Base-by-base conservation (phyloP, 1,140 invertebrate species). In the Oppia nitens region DNA sequence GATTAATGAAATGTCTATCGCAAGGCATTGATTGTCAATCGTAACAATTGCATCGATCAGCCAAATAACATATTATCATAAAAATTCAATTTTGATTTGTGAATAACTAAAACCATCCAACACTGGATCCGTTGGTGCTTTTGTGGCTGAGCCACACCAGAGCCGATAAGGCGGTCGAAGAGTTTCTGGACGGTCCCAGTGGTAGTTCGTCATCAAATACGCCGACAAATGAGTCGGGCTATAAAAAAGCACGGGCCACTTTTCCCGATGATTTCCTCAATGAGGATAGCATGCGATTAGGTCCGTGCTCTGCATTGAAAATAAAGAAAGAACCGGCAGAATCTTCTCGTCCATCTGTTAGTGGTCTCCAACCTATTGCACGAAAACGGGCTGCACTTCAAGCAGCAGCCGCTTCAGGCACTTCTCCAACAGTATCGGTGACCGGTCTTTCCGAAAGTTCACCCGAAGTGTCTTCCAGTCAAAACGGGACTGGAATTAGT, bases 401-500 rank as follows among this genome's bases (percentile, higher is more conserved):
- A 40, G 57, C 57, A 20, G 21, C 52, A 23, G 17, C 17, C 4
- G 17, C 20, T 12, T 20, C 26, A 23, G 40, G 28, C 25, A 57
- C 55, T 47, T 54, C 49, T 11, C 53, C 55, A 25, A 63, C 54
- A 47, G 29, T 56, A 17, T 45, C 47, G 26, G 55, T 32, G 26
- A 77, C 80, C 73, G 74, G 78, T 54, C 81, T 83, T 69, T 57
- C 56, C 1, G 82, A 83, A 68, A 79, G 79, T 68, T 83, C 79
- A 51, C 79, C 81, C 47, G 82, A 84, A 71, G 83, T 84, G 65
- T 82, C 81, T 21, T 82, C 81, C 80, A 47, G 48, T 47, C 60
- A 60, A 47, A 57, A 52, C 23, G 56, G 60, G 14, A 64, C 60
- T 11, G 63, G 64, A 9, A 60, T 63, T 14, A 65, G 60, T 52